Conservation (phyloP, 2,113 vertebrate genomes). For the Equus przewalskii region DNA sequence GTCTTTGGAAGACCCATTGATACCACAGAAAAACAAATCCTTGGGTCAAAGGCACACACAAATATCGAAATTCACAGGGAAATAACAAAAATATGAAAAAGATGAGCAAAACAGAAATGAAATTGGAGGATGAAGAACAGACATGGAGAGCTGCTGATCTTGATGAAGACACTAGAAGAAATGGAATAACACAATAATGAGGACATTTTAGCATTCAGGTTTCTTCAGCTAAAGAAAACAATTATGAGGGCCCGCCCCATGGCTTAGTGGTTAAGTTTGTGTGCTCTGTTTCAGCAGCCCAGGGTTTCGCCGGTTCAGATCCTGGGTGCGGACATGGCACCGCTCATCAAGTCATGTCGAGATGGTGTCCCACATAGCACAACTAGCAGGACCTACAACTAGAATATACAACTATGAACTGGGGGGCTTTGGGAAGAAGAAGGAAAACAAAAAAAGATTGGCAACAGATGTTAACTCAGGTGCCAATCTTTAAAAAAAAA, state of each 20-base stretch:
- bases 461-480: too few species aligned
- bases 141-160: background rate
- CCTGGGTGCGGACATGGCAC: too few species aligned
- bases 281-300: too few species aligned
- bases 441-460: too few species aligned
- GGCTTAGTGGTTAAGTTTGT: too few species aligned
- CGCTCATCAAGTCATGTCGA: too few species aligned
- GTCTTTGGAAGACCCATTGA: background rate
- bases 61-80: background rate
- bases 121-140: background rate
- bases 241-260: background rate
- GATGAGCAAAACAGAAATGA: background rate
- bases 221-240: background rate
- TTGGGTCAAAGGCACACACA: background rate
- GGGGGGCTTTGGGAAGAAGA: too few species aligned
- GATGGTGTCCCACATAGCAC: too few species aligned
- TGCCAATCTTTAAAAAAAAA: too few species aligned
- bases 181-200: background rate
- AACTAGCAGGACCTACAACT: too few species aligned
- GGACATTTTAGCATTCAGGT: background rate
- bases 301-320: too few species aligned
- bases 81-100: background rate
- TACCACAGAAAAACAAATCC: background rate
- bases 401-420: too few species aligned
- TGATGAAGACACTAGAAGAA: background rate